phyloP scores from a whole-genome alignment of 2,888 invertebrate species.

The Therioaphis trifolii region DNA sequence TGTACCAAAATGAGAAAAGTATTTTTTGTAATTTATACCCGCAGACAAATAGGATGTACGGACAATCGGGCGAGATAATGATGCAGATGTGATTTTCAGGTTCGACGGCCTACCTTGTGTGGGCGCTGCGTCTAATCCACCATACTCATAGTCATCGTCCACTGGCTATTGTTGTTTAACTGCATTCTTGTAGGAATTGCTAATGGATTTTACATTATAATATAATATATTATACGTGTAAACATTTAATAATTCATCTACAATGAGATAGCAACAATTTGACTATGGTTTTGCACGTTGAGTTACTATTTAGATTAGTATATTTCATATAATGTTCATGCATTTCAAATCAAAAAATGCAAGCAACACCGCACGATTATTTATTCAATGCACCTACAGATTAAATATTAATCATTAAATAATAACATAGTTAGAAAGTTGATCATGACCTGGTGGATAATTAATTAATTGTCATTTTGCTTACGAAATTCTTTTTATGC shows the following conservation, averaged over 20 bases:
- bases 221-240: not conserved
- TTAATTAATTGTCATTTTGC: constrained; percentile 39
- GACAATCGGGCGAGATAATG: constrained; percentile 33
- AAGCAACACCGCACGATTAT: not conserved
- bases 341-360: not conserved
- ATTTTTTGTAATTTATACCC: constrained; percentile 32
- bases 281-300: not conserved
- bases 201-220: constrained; percentile 44
- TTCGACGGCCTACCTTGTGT: constrained; percentile 56
- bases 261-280: not conserved
- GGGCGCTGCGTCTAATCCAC: constrained; percentile 34
- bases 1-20: constrained; percentile 3
- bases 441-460: constrained; percentile 1
- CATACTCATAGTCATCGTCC: constrained; percentile 11
- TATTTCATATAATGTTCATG: not conserved
- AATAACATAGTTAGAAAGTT: constrained; percentile 9
- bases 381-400: constrained; percentile 4
- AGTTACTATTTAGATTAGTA: not conserved
- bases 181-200: constrained; percentile 8
- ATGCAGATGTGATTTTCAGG: constrained; percentile 52
- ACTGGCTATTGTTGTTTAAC: constrained; percentile 36
- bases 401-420: not conserved
- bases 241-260: not conserved
- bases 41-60: constrained; percentile 7
- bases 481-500: constrained; percentile 39